These are phyloP conservation scores for Agrochola lychnidis DNA, from an alignment of 2,888 invertebrate species.

Conservation along the genomic window DNA sequence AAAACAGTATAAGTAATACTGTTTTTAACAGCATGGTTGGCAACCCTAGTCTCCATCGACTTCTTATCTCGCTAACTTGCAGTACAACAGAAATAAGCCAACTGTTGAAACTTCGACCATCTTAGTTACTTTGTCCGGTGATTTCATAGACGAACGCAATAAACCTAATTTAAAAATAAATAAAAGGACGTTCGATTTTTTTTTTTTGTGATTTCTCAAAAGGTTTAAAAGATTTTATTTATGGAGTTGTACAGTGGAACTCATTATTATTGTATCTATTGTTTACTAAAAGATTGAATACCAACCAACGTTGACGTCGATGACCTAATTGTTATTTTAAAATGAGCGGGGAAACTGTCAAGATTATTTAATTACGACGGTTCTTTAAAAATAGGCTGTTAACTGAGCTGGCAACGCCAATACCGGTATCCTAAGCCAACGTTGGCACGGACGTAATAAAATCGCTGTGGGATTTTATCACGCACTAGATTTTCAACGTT, in stretches of 20 bases:
- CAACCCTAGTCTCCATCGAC: background rate
- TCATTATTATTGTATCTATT: background rate
- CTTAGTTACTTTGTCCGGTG: background rate
- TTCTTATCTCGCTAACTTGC: background rate
- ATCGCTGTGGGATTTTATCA: too few relatives aligned
- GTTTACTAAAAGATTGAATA: constrained; percentile 29
- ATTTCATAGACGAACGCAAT: background rate
- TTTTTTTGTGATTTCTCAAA: background rate
- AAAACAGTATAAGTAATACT: too few relatives aligned
- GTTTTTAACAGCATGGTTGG: too few relatives aligned
- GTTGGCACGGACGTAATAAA: too few relatives aligned
- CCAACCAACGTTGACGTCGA: constrained; percentile 9
- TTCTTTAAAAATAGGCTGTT: constrained; percentile 11
- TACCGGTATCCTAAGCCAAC: background rate
- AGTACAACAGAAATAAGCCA: background rate
- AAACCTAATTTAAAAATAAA: background rate
- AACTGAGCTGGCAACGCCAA: constrained; percentile 5
- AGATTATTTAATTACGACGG: constrained; percentile 24
- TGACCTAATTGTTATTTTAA: constrained; percentile 42
- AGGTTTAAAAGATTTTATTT: constrained; percentile 1
- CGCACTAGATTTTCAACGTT: too few relatives aligned
- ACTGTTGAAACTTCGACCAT: background rate
- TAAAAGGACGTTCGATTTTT: too few relatives aligned
- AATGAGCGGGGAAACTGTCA: constrained; percentile 14
- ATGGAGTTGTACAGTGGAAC: background rate